A percentile compares a stretch with the other conserved stretches of the same genome.
phyloP scores from a whole-genome alignment of 2,888 invertebrate species.

The Alcis repandata region DNA sequence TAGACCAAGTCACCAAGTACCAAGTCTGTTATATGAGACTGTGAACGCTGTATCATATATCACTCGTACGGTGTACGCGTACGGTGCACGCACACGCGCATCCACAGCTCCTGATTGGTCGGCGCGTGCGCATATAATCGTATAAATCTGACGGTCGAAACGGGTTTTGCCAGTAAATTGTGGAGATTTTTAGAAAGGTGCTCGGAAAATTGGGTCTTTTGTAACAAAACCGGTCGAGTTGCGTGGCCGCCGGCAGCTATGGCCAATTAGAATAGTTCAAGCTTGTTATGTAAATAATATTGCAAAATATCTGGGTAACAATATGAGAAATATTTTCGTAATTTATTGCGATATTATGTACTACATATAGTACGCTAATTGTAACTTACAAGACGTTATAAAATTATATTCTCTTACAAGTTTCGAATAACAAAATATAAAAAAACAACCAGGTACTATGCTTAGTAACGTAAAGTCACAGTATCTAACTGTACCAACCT shows the following conservation, averaged over 20 bases:
- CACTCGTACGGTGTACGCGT: conserved; percentile 29
- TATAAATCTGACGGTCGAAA: conserved; percentile 66
- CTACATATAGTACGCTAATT: neutral
- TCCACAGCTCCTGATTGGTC: conserved; percentile 43
- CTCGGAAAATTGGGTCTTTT: conserved; percentile 62
- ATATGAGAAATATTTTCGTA: conserved; percentile 30
- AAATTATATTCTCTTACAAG: no score
- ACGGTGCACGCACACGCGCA: conserved; percentile 38
- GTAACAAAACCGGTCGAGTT: conserved; percentile 59
- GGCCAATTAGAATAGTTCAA: conserved; percentile 46
- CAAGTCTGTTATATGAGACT: conserved; percentile 48
- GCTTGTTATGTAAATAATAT: conserved; percentile 50
- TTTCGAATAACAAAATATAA: no score
- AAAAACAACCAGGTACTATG: no score
- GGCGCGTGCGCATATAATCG: conserved; percentile 46
- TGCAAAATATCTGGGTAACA: conserved; percentile 48
- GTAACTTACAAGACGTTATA: neutral
- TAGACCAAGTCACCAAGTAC: conserved; percentile 16
- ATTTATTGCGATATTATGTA: conserved; percentile 8
- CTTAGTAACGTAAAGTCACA: no score
- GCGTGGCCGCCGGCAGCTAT: conserved; percentile 40
- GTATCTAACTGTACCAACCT: no score
- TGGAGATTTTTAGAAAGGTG: conserved; percentile 84
- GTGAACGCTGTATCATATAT: conserved; percentile 49
- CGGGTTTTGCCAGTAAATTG: conserved; percentile 75